Conservation (phyloP, 1,140 invertebrate species). For the Tetramorium alpestre region DNA sequence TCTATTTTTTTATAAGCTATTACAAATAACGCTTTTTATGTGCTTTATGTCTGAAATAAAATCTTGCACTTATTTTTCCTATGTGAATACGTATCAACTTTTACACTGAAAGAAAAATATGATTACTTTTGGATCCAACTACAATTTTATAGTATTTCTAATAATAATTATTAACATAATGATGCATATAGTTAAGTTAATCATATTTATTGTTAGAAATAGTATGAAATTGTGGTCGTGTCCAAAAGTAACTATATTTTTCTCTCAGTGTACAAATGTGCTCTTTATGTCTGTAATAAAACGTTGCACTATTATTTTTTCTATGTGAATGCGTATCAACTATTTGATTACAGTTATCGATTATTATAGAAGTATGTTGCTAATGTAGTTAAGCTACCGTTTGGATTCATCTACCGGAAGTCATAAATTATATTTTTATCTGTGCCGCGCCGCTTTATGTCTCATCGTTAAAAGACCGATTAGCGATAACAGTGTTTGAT, state of each 20-base stretch:
- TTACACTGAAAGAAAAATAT: background rate
- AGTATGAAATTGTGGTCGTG: too few species aligned
- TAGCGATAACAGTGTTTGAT: conserved; percentile 4
- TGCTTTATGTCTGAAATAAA: background rate
- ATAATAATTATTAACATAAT: too few species aligned
- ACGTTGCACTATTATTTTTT: background rate
- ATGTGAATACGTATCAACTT: background rate
- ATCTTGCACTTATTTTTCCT: background rate
- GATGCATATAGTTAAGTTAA: too few species aligned
- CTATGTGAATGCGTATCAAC: background rate
- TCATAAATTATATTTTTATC: conserved; percentile 23
- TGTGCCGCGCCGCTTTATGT: background rate
- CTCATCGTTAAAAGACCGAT: background rate
- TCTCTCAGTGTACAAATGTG: too few species aligned
- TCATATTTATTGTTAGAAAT: too few species aligned
- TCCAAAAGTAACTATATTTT: too few species aligned
- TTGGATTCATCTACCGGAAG: background rate
- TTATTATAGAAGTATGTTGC: background rate
- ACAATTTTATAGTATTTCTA: too few species aligned
- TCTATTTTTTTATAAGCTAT: background rate
- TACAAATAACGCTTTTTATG: background rate
- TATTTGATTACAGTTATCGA: background rate
- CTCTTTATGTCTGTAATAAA: background rate
- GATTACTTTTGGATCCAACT: too few species aligned
- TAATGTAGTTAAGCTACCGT: background rate